Evolutionary conservation across 2,888 invertebrate genomes (phyloP), one percentile per base, ranked within the genome.

Genomic region (Acrobasis consociella): DNA sequence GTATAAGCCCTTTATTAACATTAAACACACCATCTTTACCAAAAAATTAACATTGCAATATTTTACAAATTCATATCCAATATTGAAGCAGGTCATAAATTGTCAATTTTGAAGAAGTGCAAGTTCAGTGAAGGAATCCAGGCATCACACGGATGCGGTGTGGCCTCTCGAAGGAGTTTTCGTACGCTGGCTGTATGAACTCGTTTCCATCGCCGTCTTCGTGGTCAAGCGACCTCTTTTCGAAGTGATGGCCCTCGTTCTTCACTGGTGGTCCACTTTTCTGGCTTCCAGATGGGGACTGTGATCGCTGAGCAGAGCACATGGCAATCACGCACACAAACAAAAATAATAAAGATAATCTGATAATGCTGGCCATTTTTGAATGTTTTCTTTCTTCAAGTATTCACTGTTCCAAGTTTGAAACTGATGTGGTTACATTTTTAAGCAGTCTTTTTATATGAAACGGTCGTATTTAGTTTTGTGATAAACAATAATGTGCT

Each of bases 111-210:
- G n/a, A n/a, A 42, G 42, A 10, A 42, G 42, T 42, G 10, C 46
- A 46, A 46, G 46, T 50, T 73, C 71, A 89, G 68, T 88, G 88
- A 2, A 87, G 81, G 59, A 73, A 89, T 8, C 83, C 89, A 60
- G 87, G 88, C 63, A 87, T 52, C 10, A 84, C 77, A 0, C 87
- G 81, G 22, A 89, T 87, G 64, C 85, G 85, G 71, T 79, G 87
- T 0, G 86, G 85, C 39, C 80, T 78, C 0, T 81, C 80, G 56
- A 81, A 85, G 0, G 80, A 72, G 38, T 77, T 81, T 42, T 82
- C 81, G 37, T 77, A 81, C 0, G 70, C 71, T 0, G 73, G 73
- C 10, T 73, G 71, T 38, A 68, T 69, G 13, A 68, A 78, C 16
- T 78, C 77, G 11, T 74, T 73, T 3, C 70, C 74, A 10, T 75